Evolutionary conservation across 2,888 invertebrate species (phyloP).

Genomic region (Drosophila subsilvestris): DNA sequence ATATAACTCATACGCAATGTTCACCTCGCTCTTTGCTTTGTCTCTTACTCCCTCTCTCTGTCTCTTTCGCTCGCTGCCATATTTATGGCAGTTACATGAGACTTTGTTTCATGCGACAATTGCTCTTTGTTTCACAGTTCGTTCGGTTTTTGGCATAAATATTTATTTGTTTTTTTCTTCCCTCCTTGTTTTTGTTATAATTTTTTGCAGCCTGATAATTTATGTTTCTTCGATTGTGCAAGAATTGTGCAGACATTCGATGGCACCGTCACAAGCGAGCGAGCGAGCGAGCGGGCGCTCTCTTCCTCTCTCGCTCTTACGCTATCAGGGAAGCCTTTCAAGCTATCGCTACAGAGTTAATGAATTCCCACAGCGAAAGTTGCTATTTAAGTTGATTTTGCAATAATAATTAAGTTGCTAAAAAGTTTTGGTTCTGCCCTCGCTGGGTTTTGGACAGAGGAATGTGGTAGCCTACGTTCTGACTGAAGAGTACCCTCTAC

Average conservation of each 20-base stretch:
- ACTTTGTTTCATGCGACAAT: constrained; percentile 78
- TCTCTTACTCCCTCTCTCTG: constrained; percentile 24
- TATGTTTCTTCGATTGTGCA: constrained; percentile 70
- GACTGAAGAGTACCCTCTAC: too few species aligned
- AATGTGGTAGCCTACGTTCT: too few species aligned
- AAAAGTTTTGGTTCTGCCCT: too few species aligned
- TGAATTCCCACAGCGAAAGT: constrained; percentile 19
- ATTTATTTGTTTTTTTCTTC: constrained; percentile 26
- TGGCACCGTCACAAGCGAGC: constrained; percentile 29
- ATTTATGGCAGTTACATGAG: constrained; percentile 79
- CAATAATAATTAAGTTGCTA: too few species aligned
- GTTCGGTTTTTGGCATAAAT: constrained; percentile 48
- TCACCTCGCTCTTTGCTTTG: constrained; percentile 59
- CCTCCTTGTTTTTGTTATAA: constrained; percentile 45
- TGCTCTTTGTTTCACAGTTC: constrained; percentile 68
- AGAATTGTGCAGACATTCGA: constrained; percentile 69
- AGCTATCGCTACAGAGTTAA: constrained; percentile 16
- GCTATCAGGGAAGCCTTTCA: constrained; percentile 23
- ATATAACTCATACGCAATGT: constrained; percentile 77
- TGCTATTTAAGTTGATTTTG: too few species aligned
- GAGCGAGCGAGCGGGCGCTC: too few species aligned
- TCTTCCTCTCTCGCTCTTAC: constrained; percentile 41
- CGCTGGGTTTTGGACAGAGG: too few species aligned
- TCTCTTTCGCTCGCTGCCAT: constrained; percentile 41
- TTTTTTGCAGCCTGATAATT: constrained; percentile 62